phyloP scores from a whole-genome alignment of 2,113 vertebrate genomes.

The Syrmaticus mikado region DNA sequence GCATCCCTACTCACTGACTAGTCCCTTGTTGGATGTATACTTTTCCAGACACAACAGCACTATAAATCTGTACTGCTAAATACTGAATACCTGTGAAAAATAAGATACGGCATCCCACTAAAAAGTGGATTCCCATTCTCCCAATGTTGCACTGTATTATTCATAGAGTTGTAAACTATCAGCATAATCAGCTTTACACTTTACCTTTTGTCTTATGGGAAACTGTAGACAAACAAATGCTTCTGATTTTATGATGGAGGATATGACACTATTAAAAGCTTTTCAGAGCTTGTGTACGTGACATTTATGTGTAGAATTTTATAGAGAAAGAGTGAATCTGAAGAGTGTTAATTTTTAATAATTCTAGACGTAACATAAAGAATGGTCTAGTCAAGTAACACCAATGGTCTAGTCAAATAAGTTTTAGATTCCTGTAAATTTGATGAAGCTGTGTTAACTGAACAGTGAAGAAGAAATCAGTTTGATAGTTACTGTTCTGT shows the following conservation, averaged over 20 bases:
- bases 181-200: not conserved
- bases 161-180: not conserved
- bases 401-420: not conserved
- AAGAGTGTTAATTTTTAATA: not conserved
- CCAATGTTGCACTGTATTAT: not conserved
- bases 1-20: not conserved
- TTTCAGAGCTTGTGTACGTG: not conserved
- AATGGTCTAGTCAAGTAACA: not conserved
- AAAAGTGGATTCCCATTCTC: not conserved
- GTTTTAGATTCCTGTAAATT: not conserved
- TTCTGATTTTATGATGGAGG: not conserved
- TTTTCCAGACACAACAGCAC: not conserved
- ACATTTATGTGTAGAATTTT: not conserved
- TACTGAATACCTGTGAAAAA: not conserved
- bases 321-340: not conserved
- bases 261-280: not conserved
- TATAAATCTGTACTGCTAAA: not conserved
- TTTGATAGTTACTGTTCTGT: not conserved
- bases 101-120: not conserved
- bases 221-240: not conserved
- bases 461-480: not conserved
- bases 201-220: not conserved
- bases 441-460: not conserved
- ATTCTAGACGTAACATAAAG: not conserved
- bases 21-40: not conserved